Percentiles rank a stretch among this genome's conserved stretches.
These are phyloP conservation scores for Paraplagusia blochii DNA, from an alignment of 2,113 vertebrate species.

Conservation along the genomic window DNA sequence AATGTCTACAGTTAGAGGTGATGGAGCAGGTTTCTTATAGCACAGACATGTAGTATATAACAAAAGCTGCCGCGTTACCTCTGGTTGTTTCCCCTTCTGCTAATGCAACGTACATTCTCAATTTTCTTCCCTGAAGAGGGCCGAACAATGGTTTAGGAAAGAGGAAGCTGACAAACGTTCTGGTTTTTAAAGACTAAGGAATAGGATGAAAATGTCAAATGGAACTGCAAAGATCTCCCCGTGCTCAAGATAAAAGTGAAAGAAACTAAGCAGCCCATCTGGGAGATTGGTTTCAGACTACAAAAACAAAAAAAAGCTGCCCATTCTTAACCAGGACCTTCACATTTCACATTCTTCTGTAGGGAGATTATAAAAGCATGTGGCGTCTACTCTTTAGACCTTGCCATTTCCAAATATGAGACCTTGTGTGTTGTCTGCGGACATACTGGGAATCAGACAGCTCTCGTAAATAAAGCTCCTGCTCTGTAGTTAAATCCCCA, in stretches of 20 bases:
- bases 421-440: slow-evolving; percentile 27
- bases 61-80: too few species aligned
- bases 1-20: slow-evolving; percentile 8
- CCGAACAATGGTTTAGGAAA: slow-evolving; percentile 14
- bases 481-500: slow-evolving; percentile 4
- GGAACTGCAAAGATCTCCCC: slow-evolving; percentile 2
- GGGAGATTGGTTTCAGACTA: slow-evolving; percentile 9
- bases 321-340: slow-evolving; percentile 39
- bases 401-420: slow-evolving; percentile 6
- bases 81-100: slow-evolving; percentile 50
- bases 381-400: slow-evolving; percentile 35
- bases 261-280: slow-evolving; percentile 3
- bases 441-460: not conserved
- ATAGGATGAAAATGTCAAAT: slow-evolving; percentile 14
- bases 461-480: not conserved
- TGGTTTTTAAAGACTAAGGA: slow-evolving; percentile 4
- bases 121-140: slow-evolving; percentile 20
- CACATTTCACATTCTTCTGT: slow-evolving; percentile 17
- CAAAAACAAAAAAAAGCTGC: slow-evolving; percentile 5
- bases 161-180: not conserved
- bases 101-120: slow-evolving; percentile 3
- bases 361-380: slow-evolving; percentile 29
- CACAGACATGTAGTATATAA: too few species aligned
- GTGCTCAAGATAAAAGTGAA: not conserved
- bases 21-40: not conserved